Percentiles rank a stretch among this genome's conserved stretches.
These are phyloP conservation scores for Tapirus terrestris DNA, from an alignment of 2,113 vertebrate genomes.

Conservation along the genomic window DNA sequence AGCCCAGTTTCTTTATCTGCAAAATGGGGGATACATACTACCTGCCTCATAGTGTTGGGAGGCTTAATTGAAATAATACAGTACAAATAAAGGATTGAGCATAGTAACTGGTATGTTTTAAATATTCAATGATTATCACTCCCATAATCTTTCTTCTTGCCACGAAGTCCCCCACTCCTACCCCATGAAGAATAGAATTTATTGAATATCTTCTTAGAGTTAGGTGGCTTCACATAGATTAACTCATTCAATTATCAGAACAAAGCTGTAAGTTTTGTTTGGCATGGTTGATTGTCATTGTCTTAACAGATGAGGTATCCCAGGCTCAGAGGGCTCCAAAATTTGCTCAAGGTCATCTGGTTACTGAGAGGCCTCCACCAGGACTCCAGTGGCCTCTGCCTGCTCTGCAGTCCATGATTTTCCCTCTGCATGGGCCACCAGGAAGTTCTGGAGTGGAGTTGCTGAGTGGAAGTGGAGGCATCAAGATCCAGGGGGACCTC, in stretches of 20 bases:
- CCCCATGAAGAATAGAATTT: not conserved
- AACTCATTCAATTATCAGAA: not conserved
- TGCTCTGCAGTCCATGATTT: not conserved
- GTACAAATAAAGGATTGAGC: not conserved
- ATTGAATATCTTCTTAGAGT: not conserved
- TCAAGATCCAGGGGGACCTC: not conserved
- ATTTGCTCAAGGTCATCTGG: slow-evolving; percentile 59
- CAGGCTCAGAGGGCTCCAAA: not conserved
- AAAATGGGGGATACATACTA: not conserved
- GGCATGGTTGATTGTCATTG: not conserved
- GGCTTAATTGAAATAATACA: not conserved
- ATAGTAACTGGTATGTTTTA: not conserved
- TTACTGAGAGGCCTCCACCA: slow-evolving; percentile 9
- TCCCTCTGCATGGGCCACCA: slow-evolving; percentile 28
- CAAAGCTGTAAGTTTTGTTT: not conserved
- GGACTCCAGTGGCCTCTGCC: not conserved
- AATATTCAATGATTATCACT: not conserved
- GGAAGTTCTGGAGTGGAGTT: slow-evolving; percentile 69
- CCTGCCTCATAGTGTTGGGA: not conserved
- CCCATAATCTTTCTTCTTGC: not conserved
- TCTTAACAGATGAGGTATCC: not conserved
- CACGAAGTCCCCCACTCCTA: not conserved
- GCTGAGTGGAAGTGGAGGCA: slow-evolving; percentile 14
- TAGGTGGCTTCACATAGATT: not conserved
- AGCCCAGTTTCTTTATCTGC: not conserved